Evolutionary conservation across 2,797 vertebrate genomes (phyloP), one percentile per base, ranked within the genome.

Genomic region (Oreortyx pictus): DNA sequence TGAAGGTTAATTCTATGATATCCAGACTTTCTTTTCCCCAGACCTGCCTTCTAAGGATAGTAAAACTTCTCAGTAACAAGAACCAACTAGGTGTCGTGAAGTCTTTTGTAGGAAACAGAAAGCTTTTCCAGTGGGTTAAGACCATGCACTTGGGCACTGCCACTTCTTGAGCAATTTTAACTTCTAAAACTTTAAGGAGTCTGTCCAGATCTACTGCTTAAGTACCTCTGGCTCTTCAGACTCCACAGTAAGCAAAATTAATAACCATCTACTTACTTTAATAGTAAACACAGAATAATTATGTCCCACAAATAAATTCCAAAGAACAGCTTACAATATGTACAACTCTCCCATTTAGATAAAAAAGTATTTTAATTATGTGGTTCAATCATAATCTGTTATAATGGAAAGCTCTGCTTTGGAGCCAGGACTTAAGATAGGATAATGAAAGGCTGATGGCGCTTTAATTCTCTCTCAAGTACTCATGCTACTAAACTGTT

Each of bases 321-420:
- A 52, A 83, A 73, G 56, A 89, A 52, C 56, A 88, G 71, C 70
- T 86, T 67, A 66, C 9, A 82, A 87, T 76, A 66, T 62, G 24
- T 82, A 87, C 59, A 94, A 73, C 92, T 92, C 93, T 88, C 92
- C 89, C 24, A 92, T 94, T 92, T 86, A 92, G 78, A 92, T 89
- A 90, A 94, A 82, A 91, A 91, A 72, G 84, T 77, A 90, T 78
- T 95, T 83, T 89, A 96, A 96, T 95, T 78, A 82, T 0, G 16
- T 0, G 8, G 82, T 78, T 76, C 59, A 94, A 81, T 64, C 31
- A 0, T 87, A 93, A 90, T 44, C 49, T 22, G 44, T 73, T 77
- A 66, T 72, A 89, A 92, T 31, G 66, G 84, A 94, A 89, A 94
- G 50, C 64, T 54, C 16, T 64, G 67, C 56, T 94, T 71, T 66